These are phyloP conservation scores for Sibirionetta formosa DNA, from an alignment of 2,797 vertebrate genomes.

Conservation along the genomic window DNA sequence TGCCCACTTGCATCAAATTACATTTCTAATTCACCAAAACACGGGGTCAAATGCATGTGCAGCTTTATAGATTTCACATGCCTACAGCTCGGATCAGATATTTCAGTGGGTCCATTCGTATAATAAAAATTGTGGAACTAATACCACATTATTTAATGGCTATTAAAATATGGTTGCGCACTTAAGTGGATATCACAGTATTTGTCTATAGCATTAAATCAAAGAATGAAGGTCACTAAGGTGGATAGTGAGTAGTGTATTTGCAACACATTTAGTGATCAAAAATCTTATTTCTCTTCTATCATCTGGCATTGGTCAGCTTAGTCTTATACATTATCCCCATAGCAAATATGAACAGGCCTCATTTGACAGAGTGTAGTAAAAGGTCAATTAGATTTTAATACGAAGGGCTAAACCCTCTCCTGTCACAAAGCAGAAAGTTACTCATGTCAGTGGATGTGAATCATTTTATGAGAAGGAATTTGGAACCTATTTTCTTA, in stretches of 20 bases:
- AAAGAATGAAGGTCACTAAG: background rate
- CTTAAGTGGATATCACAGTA: background rate
- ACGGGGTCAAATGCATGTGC: background rate
- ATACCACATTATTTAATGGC: background rate
- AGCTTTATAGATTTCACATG: background rate
- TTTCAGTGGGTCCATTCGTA: background rate
- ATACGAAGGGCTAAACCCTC: background rate
- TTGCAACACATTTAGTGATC: background rate
- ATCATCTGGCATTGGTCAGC: background rate
- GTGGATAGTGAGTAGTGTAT: background rate
- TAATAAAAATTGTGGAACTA: background rate
- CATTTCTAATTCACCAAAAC: slow-evolving; percentile 2
- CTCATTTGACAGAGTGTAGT: background rate
- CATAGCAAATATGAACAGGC: background rate
- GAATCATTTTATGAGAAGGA: background rate
- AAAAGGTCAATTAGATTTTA: background rate
- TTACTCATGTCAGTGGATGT: background rate
- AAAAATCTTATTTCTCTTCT: background rate
- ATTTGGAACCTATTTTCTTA: background rate
- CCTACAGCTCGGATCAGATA: background rate
- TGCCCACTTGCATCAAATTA: background rate
- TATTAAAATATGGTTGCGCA: background rate
- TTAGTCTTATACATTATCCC: background rate
- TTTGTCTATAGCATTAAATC: background rate
- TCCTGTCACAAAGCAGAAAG: background rate